Percentiles rank a stretch among this genome's conserved stretches.
Conservation (phyloP, 2,797 vertebrate species). For the Silurus lanzhouensis region DNA sequence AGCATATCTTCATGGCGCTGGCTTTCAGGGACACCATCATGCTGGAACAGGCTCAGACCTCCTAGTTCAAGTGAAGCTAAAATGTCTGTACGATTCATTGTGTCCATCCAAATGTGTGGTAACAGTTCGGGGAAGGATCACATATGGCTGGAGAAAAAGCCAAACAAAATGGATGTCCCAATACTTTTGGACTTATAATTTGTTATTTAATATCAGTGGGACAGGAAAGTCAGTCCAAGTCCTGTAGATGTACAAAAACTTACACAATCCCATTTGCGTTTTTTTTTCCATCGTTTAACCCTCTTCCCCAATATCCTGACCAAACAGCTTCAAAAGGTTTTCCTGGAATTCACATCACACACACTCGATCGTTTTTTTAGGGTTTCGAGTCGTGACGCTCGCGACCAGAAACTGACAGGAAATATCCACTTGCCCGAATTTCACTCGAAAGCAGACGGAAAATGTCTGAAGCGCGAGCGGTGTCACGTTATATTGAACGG, state of each 20-base stretch:
- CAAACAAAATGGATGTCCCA: too few relatives aligned
- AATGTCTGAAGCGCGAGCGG: constrained; percentile 48
- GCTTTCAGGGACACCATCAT: too few relatives aligned
- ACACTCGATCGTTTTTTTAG: constrained; percentile 39
- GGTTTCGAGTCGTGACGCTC: constrained; percentile 23
- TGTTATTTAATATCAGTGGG: not conserved
- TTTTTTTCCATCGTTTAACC: not conserved
- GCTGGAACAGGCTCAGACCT: too few relatives aligned
- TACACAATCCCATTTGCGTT: not conserved
- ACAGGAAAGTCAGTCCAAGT: not conserved
- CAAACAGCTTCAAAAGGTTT: constrained; percentile 34
- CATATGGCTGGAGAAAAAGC: too few relatives aligned
- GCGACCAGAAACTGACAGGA: constrained; percentile 45
- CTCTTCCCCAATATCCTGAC: not conserved
- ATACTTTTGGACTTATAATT: too few relatives aligned
- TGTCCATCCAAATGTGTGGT: too few relatives aligned
- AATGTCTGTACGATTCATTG: too few relatives aligned
- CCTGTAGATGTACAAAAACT: not conserved
- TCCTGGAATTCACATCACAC: constrained; percentile 47
- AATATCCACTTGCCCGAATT: constrained; percentile 41
- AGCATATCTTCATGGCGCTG: too few relatives aligned
- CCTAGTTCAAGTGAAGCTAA: too few relatives aligned
- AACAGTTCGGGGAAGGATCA: too few relatives aligned
- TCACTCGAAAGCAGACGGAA: constrained; percentile 40
- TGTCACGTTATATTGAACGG: constrained; percentile 43